Conservation (phyloP, 2,113 vertebrate genomes). For the Centrocercus urophasianus region DNA sequence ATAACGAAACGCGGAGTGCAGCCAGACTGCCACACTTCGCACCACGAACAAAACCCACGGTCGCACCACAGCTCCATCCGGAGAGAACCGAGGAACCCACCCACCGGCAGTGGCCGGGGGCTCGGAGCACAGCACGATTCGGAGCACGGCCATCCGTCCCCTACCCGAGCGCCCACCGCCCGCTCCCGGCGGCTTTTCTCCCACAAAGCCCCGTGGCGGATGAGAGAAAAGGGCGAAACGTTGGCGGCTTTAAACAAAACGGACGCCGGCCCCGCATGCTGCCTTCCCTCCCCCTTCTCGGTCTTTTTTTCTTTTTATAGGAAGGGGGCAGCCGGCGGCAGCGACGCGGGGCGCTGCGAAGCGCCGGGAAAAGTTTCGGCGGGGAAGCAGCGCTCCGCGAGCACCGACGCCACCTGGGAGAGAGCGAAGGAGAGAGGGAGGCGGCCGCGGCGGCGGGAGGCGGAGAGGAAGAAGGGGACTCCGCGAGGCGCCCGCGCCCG, state of each 20-base stretch:
- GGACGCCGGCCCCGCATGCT: background rate
- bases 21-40: background rate
- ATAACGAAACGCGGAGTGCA: background rate
- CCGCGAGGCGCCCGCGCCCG: background rate
- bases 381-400: background rate
- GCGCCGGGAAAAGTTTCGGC: slow-evolving; percentile 29
- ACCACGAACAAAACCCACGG: background rate
- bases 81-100: background rate
- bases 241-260: background rate
- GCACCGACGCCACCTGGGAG: background rate
- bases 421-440: no score
- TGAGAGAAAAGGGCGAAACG: background rate
- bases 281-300: background rate
- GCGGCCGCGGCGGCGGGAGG: background rate
- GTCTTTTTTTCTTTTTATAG: background rate
- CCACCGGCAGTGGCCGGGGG: background rate
- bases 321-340: no score
- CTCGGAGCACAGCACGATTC: no score
- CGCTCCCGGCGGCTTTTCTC: background rate
- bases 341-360: background rate
- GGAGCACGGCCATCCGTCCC: no score
- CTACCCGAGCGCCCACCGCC: background rate
- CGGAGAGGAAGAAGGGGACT: background rate
- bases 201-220: background rate
- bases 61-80: background rate